Percentiles rank a stretch among this genome's conserved stretches.
Conservation (phyloP, 2,113 vertebrate genomes). For the Dascyllus trimaculatus region DNA sequence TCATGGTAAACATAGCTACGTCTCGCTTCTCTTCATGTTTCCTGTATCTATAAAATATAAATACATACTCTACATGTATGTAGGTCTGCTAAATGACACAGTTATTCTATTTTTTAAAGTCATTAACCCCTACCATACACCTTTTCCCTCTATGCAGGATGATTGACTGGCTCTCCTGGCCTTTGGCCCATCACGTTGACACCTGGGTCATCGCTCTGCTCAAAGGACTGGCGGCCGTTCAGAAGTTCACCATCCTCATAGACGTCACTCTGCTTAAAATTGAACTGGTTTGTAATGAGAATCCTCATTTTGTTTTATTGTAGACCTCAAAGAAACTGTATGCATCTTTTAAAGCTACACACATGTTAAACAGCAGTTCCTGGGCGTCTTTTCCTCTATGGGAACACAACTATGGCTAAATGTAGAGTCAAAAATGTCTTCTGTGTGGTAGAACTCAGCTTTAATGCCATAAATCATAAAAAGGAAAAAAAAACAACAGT, state of each 20-base stretch:
- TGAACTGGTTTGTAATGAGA: constrained; percentile 89
- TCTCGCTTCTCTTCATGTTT: not conserved
- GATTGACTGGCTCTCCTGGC: constrained; percentile 99
- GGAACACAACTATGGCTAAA: too few species aligned
- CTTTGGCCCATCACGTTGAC: constrained; percentile 95
- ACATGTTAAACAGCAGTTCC: not conserved
- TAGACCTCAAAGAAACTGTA: not conserved
- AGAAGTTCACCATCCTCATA: constrained; percentile 99
- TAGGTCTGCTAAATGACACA: not conserved
- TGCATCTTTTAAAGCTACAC: constrained; percentile 1
- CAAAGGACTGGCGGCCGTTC: constrained; percentile 96
- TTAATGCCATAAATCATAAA: too few species aligned
- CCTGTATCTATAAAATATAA: not conserved
- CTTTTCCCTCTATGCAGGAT: constrained; percentile 85
- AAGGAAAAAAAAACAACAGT: too few species aligned
- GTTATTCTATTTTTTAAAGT: too few species aligned
- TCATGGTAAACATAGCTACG: not conserved
- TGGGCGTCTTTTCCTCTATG: too few species aligned
- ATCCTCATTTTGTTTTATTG: constrained; percentile 12
- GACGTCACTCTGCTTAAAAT: constrained; percentile 98
- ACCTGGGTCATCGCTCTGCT: constrained; percentile 97
- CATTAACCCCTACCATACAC: not conserved
- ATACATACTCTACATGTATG: too few species aligned
- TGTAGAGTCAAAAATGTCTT: too few species aligned
- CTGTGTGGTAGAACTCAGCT: too few species aligned